Evolutionary conservation across 2,797 vertebrate species (phyloP).

Genomic region (Sebastes vulpes): DNA sequence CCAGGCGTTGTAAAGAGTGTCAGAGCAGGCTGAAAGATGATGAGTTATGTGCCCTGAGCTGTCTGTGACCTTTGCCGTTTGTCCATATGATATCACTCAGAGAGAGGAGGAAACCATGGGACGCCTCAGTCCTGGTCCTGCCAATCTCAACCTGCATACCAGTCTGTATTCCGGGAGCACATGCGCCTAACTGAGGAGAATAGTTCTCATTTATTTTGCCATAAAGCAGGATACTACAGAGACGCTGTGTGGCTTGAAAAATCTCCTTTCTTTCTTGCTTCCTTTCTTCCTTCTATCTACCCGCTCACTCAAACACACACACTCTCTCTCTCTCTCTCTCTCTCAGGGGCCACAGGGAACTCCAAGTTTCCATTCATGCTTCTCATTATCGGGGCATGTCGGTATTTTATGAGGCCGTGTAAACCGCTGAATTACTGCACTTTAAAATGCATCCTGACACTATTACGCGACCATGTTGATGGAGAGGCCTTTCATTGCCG

Average conservation of each 20-base stretch:
- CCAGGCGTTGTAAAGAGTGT: slow-evolving; percentile 67
- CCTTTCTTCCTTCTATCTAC: slow-evolving; percentile 46
- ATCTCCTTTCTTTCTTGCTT: slow-evolving; percentile 1
- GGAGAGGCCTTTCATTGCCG: slow-evolving; percentile 83
- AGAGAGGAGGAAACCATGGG: slow-evolving; percentile 44
- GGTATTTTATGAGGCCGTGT: slow-evolving; percentile 89
- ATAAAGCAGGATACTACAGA: slow-evolving; percentile 12
- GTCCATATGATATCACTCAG: slow-evolving; percentile 74
- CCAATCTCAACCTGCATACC: slow-evolving; percentile 50
- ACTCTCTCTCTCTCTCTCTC: background rate
- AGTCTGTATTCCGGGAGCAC: slow-evolving; percentile 3
- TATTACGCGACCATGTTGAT: slow-evolving; percentile 83
- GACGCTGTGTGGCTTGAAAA: slow-evolving; percentile 35
- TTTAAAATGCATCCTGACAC: slow-evolving; percentile 89
- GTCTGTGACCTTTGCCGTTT: slow-evolving; percentile 75
- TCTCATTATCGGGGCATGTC: slow-evolving; percentile 84
- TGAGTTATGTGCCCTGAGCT: slow-evolving; percentile 73
- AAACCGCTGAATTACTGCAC: slow-evolving; percentile 89
- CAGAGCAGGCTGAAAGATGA: slow-evolving; percentile 60
- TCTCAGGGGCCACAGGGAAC: slow-evolving; percentile 70
- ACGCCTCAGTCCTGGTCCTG: slow-evolving; percentile 21
- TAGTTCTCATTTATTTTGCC: background rate
- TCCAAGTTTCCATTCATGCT: slow-evolving; percentile 86
- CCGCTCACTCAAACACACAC: slow-evolving; percentile 36
- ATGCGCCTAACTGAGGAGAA: background rate